Evolutionary conservation across 2,888 invertebrate genomes (phyloP).

Genomic region (Cephalotes varians): DNA sequence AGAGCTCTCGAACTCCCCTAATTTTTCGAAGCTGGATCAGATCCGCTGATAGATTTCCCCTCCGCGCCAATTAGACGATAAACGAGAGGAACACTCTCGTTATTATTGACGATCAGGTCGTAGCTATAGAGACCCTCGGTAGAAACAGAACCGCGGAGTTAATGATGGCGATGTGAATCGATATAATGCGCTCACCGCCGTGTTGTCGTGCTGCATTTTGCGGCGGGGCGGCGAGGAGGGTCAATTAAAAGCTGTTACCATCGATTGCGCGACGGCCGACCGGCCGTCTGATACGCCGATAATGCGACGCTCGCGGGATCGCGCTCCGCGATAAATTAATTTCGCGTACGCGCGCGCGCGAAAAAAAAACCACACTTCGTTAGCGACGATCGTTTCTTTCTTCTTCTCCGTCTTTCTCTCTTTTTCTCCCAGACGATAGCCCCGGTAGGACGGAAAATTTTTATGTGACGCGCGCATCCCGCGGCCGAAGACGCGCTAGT

Average conservation of each 20-base stretch:
- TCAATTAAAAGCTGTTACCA: slow-evolving; percentile 52
- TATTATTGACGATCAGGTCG: slow-evolving; percentile 35
- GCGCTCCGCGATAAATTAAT: slow-evolving; percentile 34
- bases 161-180: slow-evolving; percentile 51
- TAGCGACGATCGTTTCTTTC: background rate
- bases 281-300: slow-evolving; percentile 40
- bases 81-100: background rate
- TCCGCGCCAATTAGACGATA: background rate
- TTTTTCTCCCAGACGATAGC: background rate
- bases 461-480: background rate
- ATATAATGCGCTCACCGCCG: slow-evolving; percentile 41
- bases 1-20: background rate
- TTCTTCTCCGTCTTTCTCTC: background rate
- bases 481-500: background rate
- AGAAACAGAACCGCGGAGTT: slow-evolving; percentile 49
- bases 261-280: slow-evolving; percentile 47
- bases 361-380: slow-evolving; percentile 7
- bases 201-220: slow-evolving; percentile 36
- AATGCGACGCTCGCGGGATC: slow-evolving; percentile 40
- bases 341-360: background rate
- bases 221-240: background rate
- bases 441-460: background rate
- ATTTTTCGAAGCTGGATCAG: background rate
- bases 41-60: no score
- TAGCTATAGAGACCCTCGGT: slow-evolving; percentile 50